These are phyloP conservation scores for Noctua janthe DNA, from an alignment of 2,888 invertebrate genomes.

Conservation along the genomic window DNA sequence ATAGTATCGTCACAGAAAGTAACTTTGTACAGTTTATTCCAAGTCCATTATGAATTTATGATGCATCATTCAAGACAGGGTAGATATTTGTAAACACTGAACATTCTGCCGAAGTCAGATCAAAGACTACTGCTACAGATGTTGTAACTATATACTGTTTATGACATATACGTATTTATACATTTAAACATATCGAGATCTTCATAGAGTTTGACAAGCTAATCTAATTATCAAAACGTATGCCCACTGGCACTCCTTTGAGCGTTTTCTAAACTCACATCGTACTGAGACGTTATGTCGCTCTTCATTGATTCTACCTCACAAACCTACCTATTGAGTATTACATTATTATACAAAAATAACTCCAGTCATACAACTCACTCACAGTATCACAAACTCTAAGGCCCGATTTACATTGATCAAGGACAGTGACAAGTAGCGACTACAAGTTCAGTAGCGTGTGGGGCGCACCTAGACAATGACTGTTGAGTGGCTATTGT, in stretches of 20 bases:
- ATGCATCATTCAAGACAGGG: background rate
- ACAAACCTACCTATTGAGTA: conserved; percentile 24
- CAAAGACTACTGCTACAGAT: conserved; percentile 40
- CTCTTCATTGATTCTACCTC: conserved; percentile 8
- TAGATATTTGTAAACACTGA: conserved; percentile 5
- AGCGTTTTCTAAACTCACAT: conserved; percentile 26
- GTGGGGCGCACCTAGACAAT: background rate
- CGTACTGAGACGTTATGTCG: background rate
- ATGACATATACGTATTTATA: conserved; percentile 17
- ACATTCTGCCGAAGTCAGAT: conserved; percentile 26
- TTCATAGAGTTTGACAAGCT: conserved; percentile 30
- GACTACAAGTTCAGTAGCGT: background rate
- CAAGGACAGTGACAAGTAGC: background rate
- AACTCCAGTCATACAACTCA: conserved; percentile 27
- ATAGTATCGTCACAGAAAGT: background rate
- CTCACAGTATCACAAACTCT: background rate
- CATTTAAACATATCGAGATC: conserved; percentile 29
- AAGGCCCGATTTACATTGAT: background rate
- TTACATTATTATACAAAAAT: conserved; percentile 53
- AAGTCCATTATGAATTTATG: conserved; percentile 2
- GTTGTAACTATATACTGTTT: conserved; percentile 7
- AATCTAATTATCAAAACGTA: conserved; percentile 26
- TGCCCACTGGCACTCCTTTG: conserved; percentile 30
- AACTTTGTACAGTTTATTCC: conserved; percentile 18
- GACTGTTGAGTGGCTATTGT: background rate